Percentiles rank a stretch among this genome's conserved stretches.
These are phyloP conservation scores for Drosophila ustulata DNA, from an alignment of 2,888 invertebrate species.

Conservation along the genomic window DNA sequence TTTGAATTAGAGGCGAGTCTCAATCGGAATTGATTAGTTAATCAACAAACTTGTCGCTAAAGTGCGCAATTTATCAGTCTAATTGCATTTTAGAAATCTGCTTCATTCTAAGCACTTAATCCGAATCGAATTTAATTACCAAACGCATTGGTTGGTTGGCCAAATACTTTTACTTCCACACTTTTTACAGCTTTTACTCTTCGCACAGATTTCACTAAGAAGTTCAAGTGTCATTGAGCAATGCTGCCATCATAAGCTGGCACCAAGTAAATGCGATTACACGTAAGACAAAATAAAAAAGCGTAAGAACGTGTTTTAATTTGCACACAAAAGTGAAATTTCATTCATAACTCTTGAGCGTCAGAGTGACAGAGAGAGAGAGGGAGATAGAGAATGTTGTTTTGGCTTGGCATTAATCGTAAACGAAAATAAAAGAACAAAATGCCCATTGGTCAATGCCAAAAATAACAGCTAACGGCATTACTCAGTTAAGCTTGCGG, in stretches of 20 bases:
- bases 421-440: slow-evolving; percentile 23
- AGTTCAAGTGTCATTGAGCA: slow-evolving; percentile 41
- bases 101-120: not conserved
- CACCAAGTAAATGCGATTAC: not conserved
- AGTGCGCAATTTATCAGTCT: not conserved
- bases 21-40: not conserved
- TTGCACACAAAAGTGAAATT: slow-evolving; percentile 43
- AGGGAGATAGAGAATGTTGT: not conserved
- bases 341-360: slow-evolving; percentile 53
- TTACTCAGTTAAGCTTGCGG: slow-evolving; percentile 30
- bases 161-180: slow-evolving; percentile 6
- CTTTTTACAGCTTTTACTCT: slow-evolving; percentile 7
- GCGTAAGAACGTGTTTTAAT: slow-evolving; percentile 52
- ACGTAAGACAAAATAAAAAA: slow-evolving; percentile 2
- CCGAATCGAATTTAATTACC: not conserved
- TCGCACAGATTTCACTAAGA: slow-evolving; percentile 14
- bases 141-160: not conserved
- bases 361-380: too few species aligned
- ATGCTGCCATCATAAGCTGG: slow-evolving; percentile 6
- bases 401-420: slow-evolving; percentile 32
- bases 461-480: slow-evolving; percentile 6
- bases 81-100: not conserved
- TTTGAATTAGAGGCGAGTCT: not conserved
- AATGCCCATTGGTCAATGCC: slow-evolving; percentile 48
- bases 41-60: not conserved